Base-by-base conservation (phyloP, 2,888 invertebrate genomes). In the Caenorhabditis zanzibari region DNA sequence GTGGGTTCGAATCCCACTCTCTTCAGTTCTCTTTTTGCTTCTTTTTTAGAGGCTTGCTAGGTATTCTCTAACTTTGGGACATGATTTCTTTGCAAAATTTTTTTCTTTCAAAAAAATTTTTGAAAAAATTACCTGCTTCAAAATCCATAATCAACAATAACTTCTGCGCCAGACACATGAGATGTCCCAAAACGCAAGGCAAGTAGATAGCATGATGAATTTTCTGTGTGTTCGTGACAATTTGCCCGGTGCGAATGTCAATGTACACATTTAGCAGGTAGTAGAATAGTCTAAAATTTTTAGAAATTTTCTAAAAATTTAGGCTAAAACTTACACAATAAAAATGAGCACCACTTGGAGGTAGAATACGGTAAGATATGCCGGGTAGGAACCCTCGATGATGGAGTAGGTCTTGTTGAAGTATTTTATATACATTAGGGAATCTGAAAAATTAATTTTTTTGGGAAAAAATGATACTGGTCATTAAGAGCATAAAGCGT, bases 1-100 rank as follows among this genome's bases (percentile, higher is more conserved):
- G 95, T 95, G 95, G 95, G 95, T 95, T 95, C 95, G 95, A 95
- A 95, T 95, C 95, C 95, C 95, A 59, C 59, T 47, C 47, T 59
- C 47, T 47, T 59, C 59, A 73, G 32, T 63, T 35, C 38, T 10
- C 35, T 73, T 59, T 59, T 72, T 38, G 9, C 49, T 41, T 49
- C 16, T 63, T 47, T n/a, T 12, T 58, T 35, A 1, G 19, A n/a
- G 4, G 4, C 5, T 47, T 47, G n/a, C 47, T 47, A 32, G 32
- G n/a, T n/a, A n/a, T n/a, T n/a, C 32, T 38, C 6, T n/a, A n/a
- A n/a, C n/a, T n/a, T n/a, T n/a, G n/a, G n/a, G n/a, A n/a, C n/a
- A n/a, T 32, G 32, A 32, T 41, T 41, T n/a, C n/a, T n/a, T n/a
- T n/a, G n/a, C n/a, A n/a, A n/a, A n/a, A n/a, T n/a, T n/a, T n/a